phyloP scores from a whole-genome alignment of 2,888 invertebrate genomes.

The Buathra laborator region DNA sequence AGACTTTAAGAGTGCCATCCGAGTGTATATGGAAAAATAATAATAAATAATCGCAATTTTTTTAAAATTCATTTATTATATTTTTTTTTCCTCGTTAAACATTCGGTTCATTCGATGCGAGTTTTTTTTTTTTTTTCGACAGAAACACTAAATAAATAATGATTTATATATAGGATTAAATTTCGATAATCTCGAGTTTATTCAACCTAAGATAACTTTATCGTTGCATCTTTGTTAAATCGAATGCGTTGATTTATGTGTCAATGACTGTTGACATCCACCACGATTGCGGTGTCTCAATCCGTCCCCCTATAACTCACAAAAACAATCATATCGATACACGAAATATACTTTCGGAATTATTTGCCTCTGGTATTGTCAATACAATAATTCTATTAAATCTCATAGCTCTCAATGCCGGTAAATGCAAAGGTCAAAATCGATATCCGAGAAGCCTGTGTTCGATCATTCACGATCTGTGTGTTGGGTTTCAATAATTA shows the following conservation, averaged over 20 bases:
- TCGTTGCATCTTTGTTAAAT: neutral
- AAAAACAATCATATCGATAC: neutral
- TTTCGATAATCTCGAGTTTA: neutral
- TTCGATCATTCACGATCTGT: constrained; percentile 21
- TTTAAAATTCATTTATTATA: no score
- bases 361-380: constrained; percentile 1
- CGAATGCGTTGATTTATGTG: neutral
- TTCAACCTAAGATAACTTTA: neutral
- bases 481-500: constrained; percentile 71
- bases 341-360: neutral
- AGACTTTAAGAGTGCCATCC: neutral
- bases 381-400: constrained; percentile 14
- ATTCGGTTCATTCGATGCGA: no score
- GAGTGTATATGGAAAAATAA: neutral
- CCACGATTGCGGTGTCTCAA: neutral
- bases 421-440: constrained; percentile 32
- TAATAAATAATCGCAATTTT: no score
- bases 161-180: neutral
- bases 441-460: constrained; percentile 17
- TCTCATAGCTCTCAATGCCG: neutral
- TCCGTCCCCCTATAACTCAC: neutral
- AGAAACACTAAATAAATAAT: neutral
- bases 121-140: neutral
- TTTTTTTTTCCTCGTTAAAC: no score
- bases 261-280: neutral